A percentile compares a stretch with the other conserved stretches of the same genome.
These are phyloP conservation scores for Drosophila pegasa DNA, from an alignment of 2,888 invertebrate species.

Conservation along the genomic window DNA sequence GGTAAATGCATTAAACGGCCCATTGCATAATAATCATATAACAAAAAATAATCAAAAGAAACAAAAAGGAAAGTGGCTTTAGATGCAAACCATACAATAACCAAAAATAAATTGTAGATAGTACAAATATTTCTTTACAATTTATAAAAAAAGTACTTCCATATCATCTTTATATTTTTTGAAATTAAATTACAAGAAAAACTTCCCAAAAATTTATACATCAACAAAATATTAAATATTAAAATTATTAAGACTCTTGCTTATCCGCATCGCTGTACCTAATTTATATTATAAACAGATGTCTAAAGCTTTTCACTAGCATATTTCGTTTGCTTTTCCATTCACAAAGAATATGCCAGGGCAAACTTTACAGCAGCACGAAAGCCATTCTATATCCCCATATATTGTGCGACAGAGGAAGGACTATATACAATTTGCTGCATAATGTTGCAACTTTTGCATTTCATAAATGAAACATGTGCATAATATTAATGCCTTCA, in stretches of 20 bases:
- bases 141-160: too few species aligned
- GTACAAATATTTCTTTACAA: too few species aligned
- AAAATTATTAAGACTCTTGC: too few species aligned
- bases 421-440: constrained; percentile 21
- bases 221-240: too few species aligned
- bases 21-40: constrained; percentile 10
- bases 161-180: too few species aligned
- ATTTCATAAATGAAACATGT: constrained; percentile 79
- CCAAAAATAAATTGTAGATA: too few species aligned
- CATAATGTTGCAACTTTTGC: constrained; percentile 66
- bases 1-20: constrained; percentile 55
- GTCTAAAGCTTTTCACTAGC: constrained; percentile 19
- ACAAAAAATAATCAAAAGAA: not conserved
- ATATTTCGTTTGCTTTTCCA: constrained; percentile 40
- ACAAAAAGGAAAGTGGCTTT: not conserved
- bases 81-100: not conserved
- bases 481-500: constrained; percentile 70
- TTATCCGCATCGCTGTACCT: not conserved
- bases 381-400: not conserved
- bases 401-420: constrained; percentile 3
- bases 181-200: too few species aligned
- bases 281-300: constrained; percentile 46
- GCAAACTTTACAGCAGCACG: constrained; percentile 30
- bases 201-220: too few species aligned
- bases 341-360: constrained; percentile 4